These are phyloP conservation scores for Amblyornis subalaris DNA, from an alignment of 2,113 vertebrate genomes.

Conservation along the genomic window DNA sequence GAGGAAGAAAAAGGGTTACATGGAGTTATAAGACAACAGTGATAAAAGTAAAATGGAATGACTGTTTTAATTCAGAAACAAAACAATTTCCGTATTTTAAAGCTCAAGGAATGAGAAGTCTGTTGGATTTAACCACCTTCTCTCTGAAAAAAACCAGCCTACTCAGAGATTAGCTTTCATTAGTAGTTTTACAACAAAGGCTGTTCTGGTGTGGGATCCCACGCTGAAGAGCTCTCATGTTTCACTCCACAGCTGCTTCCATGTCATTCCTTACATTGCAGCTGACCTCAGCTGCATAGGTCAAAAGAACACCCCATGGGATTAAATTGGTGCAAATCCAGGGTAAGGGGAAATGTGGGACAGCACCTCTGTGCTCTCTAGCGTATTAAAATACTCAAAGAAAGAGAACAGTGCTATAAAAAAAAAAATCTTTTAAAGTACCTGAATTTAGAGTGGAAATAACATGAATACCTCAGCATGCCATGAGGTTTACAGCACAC, in stretches of 20 bases:
- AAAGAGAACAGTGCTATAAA: not conserved
- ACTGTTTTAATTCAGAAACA: not conserved
- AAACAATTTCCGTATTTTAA: not conserved
- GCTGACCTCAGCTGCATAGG: not conserved
- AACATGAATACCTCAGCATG: rapidly evolving
- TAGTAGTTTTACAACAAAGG: not conserved
- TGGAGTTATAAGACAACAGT: not conserved
- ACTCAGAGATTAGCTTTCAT: not conserved
- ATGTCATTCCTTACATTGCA: not conserved
- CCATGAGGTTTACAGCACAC: not conserved
- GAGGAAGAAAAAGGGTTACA: not conserved
- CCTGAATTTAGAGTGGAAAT: not conserved
- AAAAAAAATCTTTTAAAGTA: not conserved
- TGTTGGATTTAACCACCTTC: not conserved
- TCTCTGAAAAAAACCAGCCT: not conserved
- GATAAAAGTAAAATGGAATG: not conserved
- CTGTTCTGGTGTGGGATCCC: not conserved
- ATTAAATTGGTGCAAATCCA: not conserved
- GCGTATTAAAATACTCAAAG: not conserved
- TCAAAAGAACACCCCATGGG: not conserved
- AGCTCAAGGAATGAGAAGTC: not conserved
- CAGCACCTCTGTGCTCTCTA: not conserved
- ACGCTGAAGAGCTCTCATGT: not conserved
- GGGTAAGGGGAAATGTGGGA: not conserved
- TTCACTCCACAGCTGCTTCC: slow-evolving; percentile 3